Evolutionary conservation across 2,113 vertebrate genomes (phyloP), one percentile per base, ranked within the genome.

Genomic region (Bujurquina vittata): DNA sequence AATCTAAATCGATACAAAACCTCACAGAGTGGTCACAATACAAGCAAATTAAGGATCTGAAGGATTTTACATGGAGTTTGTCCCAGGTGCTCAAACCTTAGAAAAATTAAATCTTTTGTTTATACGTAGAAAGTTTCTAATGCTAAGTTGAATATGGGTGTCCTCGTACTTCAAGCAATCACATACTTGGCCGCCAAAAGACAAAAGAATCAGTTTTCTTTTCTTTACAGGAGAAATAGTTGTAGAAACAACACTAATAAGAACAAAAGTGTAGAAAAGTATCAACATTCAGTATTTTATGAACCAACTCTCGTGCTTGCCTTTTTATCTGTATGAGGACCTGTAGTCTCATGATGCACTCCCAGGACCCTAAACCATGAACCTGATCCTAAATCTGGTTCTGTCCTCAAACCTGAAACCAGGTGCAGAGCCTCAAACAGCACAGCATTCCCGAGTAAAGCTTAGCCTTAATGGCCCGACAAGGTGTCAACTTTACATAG

Each of bases 261-360:
- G 2, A n/a, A 20, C 22, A 7, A 15, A 67, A 3, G 40, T 46
- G 63, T 46, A 67, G 7, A 46, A 46, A n/a, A n/a, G n/a, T n/a
- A n/a, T n/a, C n/a, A n/a, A 40, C 63, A 46, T 49, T 69, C 9
- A 12, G 22, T 29, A 29, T 69, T 49, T 1, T 15, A 49, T 26
- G 46, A 49, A 46, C 4, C 6, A 43, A 49, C 23, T 29, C 10
- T 7, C 0, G 11, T 1, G 1, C 29, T 69, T 0, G 1, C 2
- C 15, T 29, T 69, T 63, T 18, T 52, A 31, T 52, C 65, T 69
- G 43, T 31, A 23, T 69, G 65, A 69, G 43, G 43, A 69, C 23
- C 49, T 29, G 9, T 10, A 0, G 65, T 18, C 17, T 69, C 43
- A 69, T 7, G 2, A 31, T 69, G 65, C 43, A 31, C 29, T 69